A percentile compares a stretch with the other conserved stretches of the same genome.
These are phyloP conservation scores for Ethmia dodecea DNA, from an alignment of 2,888 invertebrate genomes.

Conservation along the genomic window DNA sequence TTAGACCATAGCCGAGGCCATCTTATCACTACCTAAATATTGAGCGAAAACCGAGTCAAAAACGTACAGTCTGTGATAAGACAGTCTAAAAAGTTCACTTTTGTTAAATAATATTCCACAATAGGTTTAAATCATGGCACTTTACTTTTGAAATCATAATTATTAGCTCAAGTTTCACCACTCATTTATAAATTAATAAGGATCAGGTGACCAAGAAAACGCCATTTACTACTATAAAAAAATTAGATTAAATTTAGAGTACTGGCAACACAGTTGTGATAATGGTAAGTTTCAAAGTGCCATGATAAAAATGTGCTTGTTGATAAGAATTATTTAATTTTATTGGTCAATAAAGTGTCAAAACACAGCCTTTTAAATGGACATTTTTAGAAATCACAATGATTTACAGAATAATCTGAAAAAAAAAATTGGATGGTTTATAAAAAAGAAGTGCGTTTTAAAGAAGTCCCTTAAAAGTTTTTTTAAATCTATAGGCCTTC, in stretches of 20 bases:
- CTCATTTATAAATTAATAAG: too few relatives aligned
- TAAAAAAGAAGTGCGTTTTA: too few relatives aligned
- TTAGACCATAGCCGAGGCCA: constrained; percentile 22
- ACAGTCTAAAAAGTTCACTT: constrained; percentile 20
- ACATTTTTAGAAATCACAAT: constrained; percentile 13
- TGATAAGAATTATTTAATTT: constrained; percentile 20
- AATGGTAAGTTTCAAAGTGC: too few relatives aligned
- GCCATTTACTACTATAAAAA: too few relatives aligned
- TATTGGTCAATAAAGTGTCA: constrained; percentile 25
- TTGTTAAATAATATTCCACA: constrained; percentile 14
- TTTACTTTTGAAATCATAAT: too few relatives aligned
- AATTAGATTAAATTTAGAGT: too few relatives aligned
- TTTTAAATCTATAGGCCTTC: constrained; percentile 26
- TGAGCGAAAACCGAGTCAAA: constrained; percentile 50
- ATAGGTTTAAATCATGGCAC: too few relatives aligned
- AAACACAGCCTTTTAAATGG: constrained; percentile 34
- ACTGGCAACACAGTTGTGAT: too few relatives aligned
- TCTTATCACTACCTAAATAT: constrained; percentile 49
- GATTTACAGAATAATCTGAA: not conserved
- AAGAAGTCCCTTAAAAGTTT: not conserved
- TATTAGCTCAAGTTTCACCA: too few relatives aligned
- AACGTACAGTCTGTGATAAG: constrained; percentile 25
- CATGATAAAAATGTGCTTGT: constrained; percentile 17
- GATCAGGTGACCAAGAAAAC: too few relatives aligned
- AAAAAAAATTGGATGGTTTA: too few relatives aligned